Conservation (phyloP, 2,888 invertebrate species). For the Timema podura region DNA sequence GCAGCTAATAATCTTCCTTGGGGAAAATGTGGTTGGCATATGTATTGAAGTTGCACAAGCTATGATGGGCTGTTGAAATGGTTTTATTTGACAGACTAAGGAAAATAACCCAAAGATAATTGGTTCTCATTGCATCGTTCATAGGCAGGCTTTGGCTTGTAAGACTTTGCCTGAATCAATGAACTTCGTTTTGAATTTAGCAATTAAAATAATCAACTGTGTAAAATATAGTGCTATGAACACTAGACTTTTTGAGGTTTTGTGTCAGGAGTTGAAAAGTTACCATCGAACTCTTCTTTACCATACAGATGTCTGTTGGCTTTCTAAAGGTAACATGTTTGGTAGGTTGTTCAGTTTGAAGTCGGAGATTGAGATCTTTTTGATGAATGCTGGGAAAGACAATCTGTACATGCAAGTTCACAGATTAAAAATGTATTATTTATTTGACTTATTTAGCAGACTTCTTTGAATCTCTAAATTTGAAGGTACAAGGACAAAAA, state of each 20-base stretch:
- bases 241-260: conserved; percentile 3
- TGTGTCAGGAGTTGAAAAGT: too few species aligned
- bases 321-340: background rate
- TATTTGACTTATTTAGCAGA: conserved; percentile 8
- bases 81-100: too few species aligned
- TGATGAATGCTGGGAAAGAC: background rate
- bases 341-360: background rate
- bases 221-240: background rate
- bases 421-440: background rate
- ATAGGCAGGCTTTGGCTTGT: background rate
- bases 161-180: background rate
- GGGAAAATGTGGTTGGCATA: too few species aligned
- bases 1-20: too few species aligned
- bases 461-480: background rate
- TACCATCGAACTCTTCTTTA: background rate
- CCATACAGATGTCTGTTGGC: too few species aligned
- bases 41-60: too few species aligned
- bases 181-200: background rate
- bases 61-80: too few species aligned
- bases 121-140: background rate
- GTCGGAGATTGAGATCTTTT: background rate
- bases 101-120: too few species aligned
- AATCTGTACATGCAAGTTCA: background rate
- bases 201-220: background rate
- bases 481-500: conserved; percentile 8